Evolutionary conservation across 2,888 invertebrate species (phyloP), one percentile per base, ranked within the genome.

Genomic region (Euplexia lucipara): DNA sequence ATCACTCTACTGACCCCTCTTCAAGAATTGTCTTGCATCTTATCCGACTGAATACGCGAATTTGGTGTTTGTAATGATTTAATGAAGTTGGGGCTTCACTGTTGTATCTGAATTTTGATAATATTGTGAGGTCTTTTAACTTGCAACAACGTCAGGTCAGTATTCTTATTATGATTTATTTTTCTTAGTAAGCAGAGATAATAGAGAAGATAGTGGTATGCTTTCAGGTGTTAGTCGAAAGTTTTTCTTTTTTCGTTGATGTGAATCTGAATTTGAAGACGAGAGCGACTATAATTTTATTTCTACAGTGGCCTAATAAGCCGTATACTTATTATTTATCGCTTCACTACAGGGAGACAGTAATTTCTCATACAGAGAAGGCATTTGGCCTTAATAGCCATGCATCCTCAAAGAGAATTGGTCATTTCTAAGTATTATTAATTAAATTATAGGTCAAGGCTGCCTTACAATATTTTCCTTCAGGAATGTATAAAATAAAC

Each of bases 1-100:
- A 94, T 95, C 95, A 85, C 47, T 51, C 48, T 66, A 67, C 75
- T 90, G 92, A 91, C 92, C 92, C 82, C 73, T 69, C 76, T 64
- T 68, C 75, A 69, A 84, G 86, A 87, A 84, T 81, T 85, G 89
- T 86, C 87, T 88, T 85, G 75, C 76, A 75, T 81, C 73, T 84
- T 79, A 81, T 83, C 82, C 82, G 76, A 83, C 76, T 67, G 74
- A 77, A 82, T 63, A 83, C 76, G 85, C 86, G 78, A 88, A 85
- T 87, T 89, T 72, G 72, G 72, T 79, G 54, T 56, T 74, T 77
- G 66, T 72, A 71, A 77, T 69, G 32, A 56, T 54, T 61, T 47
- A 35, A 48, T 48, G 22, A 58, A 71, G 57, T 32, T 2, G 56
- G 35, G n/a, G 9, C 45, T 56, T 42, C 8, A 56, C 49, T 42